Evolutionary conservation across 2,113 vertebrate species (phyloP), one percentile per base, ranked within the genome.

Genomic region (Phalacrocorax carbo): DNA sequence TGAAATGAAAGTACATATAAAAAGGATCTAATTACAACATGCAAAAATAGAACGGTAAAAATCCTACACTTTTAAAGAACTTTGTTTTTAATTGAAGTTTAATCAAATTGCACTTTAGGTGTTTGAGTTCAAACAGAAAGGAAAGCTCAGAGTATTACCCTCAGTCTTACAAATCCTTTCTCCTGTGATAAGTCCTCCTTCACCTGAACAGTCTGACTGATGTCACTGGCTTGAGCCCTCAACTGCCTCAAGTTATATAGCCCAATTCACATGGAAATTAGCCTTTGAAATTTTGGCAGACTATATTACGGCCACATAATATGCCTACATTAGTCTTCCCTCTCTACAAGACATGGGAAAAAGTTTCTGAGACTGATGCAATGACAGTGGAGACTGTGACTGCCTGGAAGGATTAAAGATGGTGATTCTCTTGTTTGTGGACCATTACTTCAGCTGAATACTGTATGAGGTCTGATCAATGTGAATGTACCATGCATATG

Each of bases 11-110:
- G 76, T n/a, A 55, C n/a, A 4, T 49, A 22, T 83, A 95, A 93
- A 83, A 79, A 93, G 52, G 52, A 55, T 76, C 55, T 90, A 88
- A 93, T 97, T 95, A 91, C 38, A 92, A 26, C 25, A 21, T 27
- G 42, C 42, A 79, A 86, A 93, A 92, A 65, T 80, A 92, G 73
- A 85, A 71, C 30, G 38, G 20, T 27, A 13, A 42, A 94, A 90
- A 82, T 36, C 65, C 57, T 90, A 88, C 54, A 40, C 46, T 94
- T 93, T 64, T 78, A 34, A 94, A 93, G 58, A 86, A 48, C 52
- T 72, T 91, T 72, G 57, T 78, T 91, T 92, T 83, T 73, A 90
- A 82, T 51, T 81, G 75, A 66, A 82, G 46, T 91, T 94, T 90
- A 86, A 96, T 91, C 62, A 90, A 92, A 91, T 19, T 70, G 68